Evolutionary conservation across 2,888 invertebrate genomes (phyloP).

Genomic region (Apeira syringaria): DNA sequence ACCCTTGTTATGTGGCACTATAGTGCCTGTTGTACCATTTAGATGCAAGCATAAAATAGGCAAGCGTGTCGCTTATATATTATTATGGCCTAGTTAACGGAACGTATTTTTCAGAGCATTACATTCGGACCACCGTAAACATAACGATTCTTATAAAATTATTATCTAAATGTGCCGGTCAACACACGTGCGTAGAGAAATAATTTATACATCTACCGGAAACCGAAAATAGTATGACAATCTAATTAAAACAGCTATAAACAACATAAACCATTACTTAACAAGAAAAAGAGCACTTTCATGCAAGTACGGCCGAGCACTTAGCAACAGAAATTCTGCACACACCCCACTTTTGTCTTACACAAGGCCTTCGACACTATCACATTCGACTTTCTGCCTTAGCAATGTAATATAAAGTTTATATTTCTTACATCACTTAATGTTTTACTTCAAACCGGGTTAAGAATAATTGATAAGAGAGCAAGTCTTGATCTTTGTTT

Average conservation of each 20-base stretch:
- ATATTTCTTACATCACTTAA: constrained; percentile 1
- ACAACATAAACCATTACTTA: too few species aligned
- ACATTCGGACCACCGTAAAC: too few species aligned
- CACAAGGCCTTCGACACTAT: constrained; percentile 48
- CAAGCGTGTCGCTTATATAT: too few species aligned
- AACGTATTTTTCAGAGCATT: too few species aligned
- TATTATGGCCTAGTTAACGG: too few species aligned
- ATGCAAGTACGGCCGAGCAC: constrained; percentile 26
- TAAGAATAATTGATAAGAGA: constrained; percentile 52
- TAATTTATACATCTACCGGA: not conserved
- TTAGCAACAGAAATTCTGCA: constrained; percentile 53
- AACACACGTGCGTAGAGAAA: too few species aligned
- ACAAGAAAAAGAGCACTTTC: constrained; percentile 17
- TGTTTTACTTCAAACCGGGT: constrained; percentile 48
- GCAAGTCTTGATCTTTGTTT: constrained; percentile 40
- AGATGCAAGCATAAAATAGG: too few species aligned
- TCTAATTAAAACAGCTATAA: constrained; percentile 4
- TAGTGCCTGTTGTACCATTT: too few species aligned
- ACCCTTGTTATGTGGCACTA: too few species aligned
- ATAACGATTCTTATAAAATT: too few species aligned
- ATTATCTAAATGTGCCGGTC: too few species aligned
- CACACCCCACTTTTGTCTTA: constrained; percentile 55
- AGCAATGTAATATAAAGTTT: constrained; percentile 1
- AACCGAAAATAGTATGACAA: not conserved
- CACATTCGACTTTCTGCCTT: constrained; percentile 21